A percentile compares a stretch with the other conserved stretches of the same genome.
phyloP scores from a whole-genome alignment of 2,113 vertebrate genomes.

The Corythornis madagascariensis region DNA sequence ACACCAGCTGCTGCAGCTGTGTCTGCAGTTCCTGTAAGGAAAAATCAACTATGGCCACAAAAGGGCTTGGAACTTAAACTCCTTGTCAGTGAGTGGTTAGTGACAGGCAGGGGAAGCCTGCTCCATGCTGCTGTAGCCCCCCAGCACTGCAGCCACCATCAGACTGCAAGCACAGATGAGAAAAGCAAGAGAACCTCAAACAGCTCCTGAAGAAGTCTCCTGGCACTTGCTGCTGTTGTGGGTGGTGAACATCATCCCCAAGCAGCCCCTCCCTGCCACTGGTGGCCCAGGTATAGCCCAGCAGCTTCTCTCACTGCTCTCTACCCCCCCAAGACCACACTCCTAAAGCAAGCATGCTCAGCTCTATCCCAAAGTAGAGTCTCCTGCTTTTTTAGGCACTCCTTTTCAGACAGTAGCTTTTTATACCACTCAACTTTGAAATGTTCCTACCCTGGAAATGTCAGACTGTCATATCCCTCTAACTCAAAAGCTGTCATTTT shows the following conservation, averaged over 20 bases:
- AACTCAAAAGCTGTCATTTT: neutral
- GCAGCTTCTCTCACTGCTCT: fast-evolving
- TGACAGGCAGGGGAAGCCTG: neutral
- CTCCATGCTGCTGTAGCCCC: neutral
- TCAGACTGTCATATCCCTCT: neutral
- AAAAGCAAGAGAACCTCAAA: neutral
- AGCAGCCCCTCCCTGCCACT: neutral
- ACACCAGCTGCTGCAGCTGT: neutral
- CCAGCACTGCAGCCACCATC: neutral
- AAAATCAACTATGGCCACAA: neutral
- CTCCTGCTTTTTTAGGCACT: neutral
- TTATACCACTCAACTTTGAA: neutral
- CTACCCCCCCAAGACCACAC: too few relatives aligned
- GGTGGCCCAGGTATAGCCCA: fast-evolving
- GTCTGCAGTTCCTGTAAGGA: neutral
- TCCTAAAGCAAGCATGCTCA: fast-evolving
- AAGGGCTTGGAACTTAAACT: neutral
- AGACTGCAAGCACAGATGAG: neutral
- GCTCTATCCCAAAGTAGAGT: neutral
- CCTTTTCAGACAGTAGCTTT: neutral
- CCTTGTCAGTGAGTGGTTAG: fast-evolving
- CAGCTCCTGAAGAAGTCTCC: neutral
- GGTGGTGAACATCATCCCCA: neutral
- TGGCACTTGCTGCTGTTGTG: neutral
- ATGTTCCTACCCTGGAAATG: neutral